These are phyloP conservation scores for Lacerta agilis DNA, from an alignment of 2,797 vertebrate genomes.

Conservation along the genomic window DNA sequence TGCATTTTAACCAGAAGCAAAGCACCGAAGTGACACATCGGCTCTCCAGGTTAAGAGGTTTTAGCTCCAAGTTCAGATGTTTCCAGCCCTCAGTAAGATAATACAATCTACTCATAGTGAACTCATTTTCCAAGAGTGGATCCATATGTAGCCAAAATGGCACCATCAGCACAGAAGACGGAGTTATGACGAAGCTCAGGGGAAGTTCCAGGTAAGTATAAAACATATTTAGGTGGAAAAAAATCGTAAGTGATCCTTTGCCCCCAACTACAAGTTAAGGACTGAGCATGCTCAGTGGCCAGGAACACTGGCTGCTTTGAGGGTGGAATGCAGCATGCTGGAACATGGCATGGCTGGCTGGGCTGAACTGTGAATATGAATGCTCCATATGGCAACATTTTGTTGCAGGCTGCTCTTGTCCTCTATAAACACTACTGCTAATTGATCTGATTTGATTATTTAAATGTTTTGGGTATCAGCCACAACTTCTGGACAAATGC, in stretches of 20 bases:
- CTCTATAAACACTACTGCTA: background rate
- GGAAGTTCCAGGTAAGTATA: background rate
- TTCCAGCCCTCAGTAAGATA: background rate
- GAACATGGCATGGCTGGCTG: background rate
- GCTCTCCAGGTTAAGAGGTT: background rate
- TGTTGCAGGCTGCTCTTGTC: background rate
- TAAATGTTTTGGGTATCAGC: slow-evolving; percentile 1
- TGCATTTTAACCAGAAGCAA: background rate
- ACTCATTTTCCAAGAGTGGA: background rate
- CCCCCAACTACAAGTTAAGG: background rate
- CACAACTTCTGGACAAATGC: background rate
- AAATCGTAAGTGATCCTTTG: background rate
- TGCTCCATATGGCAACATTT: background rate
- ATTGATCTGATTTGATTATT: slow-evolving; percentile 10
- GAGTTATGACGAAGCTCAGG: background rate
- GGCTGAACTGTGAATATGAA: background rate
- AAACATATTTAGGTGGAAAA: background rate
- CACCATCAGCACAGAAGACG: too few species aligned
- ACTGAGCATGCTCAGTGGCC: too few species aligned
- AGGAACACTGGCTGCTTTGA: background rate
- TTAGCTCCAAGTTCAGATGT: background rate
- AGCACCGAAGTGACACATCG: background rate
- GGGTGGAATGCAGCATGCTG: background rate
- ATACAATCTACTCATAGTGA: background rate
- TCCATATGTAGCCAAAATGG: background rate